Evolutionary conservation across 2,113 vertebrate species (phyloP), one percentile per base, ranked within the genome.

Genomic region (Telmatochromis sp.): DNA sequence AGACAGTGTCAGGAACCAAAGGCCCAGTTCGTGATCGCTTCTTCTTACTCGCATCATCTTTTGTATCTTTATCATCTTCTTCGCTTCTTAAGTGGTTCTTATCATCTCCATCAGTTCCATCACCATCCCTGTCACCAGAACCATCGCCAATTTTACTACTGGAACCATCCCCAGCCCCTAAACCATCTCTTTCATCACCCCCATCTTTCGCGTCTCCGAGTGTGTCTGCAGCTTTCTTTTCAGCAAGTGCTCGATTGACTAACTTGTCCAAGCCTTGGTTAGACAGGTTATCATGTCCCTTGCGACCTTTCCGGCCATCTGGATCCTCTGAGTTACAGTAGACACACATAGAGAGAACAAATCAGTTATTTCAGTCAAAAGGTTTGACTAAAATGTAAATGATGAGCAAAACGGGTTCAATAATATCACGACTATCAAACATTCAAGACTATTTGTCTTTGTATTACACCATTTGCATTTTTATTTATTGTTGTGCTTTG

Each of bases 321-420:
- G 89, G 87, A 93, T 95, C 93, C 37, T 82, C 95, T 95, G 83
- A 28, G 80, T 79, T 28, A 8, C 11, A 87, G 21, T n/a, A 2
- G 49, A 54, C 4, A 60, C 23, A 87, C 51, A 17, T 6, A 7
- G 2, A 3, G 9, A 65, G 10, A 79, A 54, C 5, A 6, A 78
- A 45, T 83, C 1, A 57, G 51, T 54, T 57, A 57, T 9, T 82
- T 70, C 37, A 7, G 13, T 35, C 12, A 47, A 70, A 45, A 21
- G 6, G 31, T 57, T 31, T 55, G 15, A 19, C 60, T 37, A 5
- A 78, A 78, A 78, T 31, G 6, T 31, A 78, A 79, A 85, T 17
- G 23, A 17, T 13, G 47, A 78, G 4, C 42, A 75, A 75, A 75
- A 47, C 9, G 1, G 9, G 23, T 49, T 28, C 9, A 11, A 0